A percentile compares a stretch with the other conserved stretches of the same genome.
Conservation (phyloP, 2,113 vertebrate species). For the Myiozetetes cayanensis region DNA sequence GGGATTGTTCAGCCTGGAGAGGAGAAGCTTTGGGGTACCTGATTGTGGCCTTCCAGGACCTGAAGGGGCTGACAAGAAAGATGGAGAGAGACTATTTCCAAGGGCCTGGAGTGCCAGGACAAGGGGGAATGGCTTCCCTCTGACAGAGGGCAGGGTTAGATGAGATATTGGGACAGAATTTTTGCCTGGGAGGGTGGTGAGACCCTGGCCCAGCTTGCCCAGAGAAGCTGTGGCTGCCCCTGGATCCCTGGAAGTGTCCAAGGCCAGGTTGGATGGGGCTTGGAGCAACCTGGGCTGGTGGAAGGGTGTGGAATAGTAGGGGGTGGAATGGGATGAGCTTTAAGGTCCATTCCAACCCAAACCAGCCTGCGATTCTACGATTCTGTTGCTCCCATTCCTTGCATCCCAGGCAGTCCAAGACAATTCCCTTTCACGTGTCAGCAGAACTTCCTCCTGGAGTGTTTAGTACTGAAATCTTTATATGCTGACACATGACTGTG, state of each 20-base stretch:
- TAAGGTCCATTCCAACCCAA: neutral
- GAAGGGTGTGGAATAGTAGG: neutral
- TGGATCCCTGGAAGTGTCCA: neutral
- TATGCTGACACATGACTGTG: neutral
- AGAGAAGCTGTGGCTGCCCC: neutral
- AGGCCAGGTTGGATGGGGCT: neutral
- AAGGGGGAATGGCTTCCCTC: neutral
- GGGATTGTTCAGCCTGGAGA: neutral
- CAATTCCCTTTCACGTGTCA: neutral
- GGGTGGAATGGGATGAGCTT: neutral
- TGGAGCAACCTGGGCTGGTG: neutral
- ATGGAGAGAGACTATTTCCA: neutral
- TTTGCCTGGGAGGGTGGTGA: neutral
- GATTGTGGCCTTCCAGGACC: neutral
- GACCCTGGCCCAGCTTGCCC: neutral
- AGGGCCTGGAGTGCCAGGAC: neutral
- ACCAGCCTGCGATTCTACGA: fast-evolving
- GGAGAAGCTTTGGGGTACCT: neutral
- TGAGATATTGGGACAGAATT: neutral
- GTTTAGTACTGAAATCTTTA: neutral
- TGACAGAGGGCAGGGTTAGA: neutral
- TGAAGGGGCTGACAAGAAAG: neutral
- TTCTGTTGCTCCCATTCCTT: fast-evolving
- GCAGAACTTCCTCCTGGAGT: neutral
- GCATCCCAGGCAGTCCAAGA: neutral